Conservation (phyloP, 2,797 vertebrate species). For the Enteromius thamalakanensis region DNA sequence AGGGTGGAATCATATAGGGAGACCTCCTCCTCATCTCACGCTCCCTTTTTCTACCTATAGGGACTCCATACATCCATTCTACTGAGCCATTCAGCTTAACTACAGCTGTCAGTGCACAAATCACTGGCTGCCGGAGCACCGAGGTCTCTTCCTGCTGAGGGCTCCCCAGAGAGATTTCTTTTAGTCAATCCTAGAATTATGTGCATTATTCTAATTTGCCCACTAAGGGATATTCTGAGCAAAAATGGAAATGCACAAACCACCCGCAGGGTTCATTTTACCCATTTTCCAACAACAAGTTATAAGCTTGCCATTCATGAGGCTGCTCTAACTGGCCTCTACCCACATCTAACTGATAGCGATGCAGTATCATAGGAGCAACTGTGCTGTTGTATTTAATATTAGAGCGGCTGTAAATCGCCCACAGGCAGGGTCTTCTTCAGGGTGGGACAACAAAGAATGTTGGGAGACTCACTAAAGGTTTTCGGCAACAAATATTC, state of each 20-base stretch:
- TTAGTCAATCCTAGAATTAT: conserved; percentile 29
- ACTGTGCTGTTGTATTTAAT: neutral
- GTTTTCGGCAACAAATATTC: neutral
- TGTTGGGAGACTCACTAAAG: neutral
- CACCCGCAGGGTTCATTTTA: conserved; percentile 27
- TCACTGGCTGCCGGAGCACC: conserved; percentile 36
- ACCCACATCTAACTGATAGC: neutral
- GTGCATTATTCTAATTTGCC: conserved; percentile 37
- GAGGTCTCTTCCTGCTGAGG: conserved; percentile 43
- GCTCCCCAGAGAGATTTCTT: conserved; percentile 31
- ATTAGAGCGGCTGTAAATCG: neutral
- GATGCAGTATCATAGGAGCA: neutral
- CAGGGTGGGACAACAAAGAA: neutral
- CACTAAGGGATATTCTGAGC: neutral
- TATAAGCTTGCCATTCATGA: neutral
- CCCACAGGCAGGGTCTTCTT: neutral
- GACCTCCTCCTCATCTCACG: conserved; percentile 56
- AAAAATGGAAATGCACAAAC: conserved; percentile 27
- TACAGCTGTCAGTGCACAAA: conserved; percentile 50
- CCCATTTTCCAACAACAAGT: conserved; percentile 11
- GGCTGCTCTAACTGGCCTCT: neutral
- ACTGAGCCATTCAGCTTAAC: conserved; percentile 24
- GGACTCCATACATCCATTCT: conserved; percentile 24
- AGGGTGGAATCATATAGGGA: conserved; percentile 48
- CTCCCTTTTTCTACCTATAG: conserved; percentile 15